Evolutionary conservation across 2,113 vertebrate genomes (phyloP).

Genomic region (Hippoglossus stenolepis): DNA sequence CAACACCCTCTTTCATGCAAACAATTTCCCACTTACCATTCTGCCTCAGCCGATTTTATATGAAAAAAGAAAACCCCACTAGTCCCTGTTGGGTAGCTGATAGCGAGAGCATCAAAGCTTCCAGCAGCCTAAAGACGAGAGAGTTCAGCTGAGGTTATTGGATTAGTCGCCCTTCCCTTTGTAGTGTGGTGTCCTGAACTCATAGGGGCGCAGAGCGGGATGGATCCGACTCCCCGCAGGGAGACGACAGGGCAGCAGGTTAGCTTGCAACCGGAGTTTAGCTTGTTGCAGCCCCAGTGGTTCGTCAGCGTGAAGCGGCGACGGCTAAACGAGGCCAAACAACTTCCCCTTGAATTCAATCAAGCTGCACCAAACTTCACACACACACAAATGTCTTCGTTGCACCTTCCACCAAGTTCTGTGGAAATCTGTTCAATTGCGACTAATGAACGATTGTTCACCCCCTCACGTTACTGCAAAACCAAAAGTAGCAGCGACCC

Average conservation of each 20-base stretch:
- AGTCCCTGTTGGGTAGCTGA: constrained; percentile 56
- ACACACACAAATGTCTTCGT: too few relatives aligned
- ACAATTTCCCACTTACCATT: constrained; percentile 42
- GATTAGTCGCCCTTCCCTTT: constrained; percentile 52
- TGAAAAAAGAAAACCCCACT: background rate
- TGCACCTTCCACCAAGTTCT: too few relatives aligned
- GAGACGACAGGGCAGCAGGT: background rate
- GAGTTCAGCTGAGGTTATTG: constrained; percentile 59
- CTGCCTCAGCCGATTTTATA: constrained; percentile 18
- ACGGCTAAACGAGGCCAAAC: too few relatives aligned
- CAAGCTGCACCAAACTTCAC: too few relatives aligned
- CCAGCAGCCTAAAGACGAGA: constrained; percentile 51
- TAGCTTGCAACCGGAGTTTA: background rate
- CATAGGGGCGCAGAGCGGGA: background rate
- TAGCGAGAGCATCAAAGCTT: constrained; percentile 41
- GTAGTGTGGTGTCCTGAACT: constrained; percentile 37
- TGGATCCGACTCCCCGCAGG: constrained; percentile 4
- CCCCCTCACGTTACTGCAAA: too few relatives aligned
- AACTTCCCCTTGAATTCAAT: too few relatives aligned
- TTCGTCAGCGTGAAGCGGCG: background rate
- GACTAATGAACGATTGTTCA: too few relatives aligned
- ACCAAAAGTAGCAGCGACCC: too few relatives aligned
- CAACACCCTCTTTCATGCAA: constrained; percentile 20
- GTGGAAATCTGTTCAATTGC: too few relatives aligned
- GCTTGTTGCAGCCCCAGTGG: background rate